A percentile compares a stretch with the other conserved stretches of the same genome.
phyloP scores from a whole-genome alignment of 2,113 vertebrate species.

The Ahaetulla prasina region DNA sequence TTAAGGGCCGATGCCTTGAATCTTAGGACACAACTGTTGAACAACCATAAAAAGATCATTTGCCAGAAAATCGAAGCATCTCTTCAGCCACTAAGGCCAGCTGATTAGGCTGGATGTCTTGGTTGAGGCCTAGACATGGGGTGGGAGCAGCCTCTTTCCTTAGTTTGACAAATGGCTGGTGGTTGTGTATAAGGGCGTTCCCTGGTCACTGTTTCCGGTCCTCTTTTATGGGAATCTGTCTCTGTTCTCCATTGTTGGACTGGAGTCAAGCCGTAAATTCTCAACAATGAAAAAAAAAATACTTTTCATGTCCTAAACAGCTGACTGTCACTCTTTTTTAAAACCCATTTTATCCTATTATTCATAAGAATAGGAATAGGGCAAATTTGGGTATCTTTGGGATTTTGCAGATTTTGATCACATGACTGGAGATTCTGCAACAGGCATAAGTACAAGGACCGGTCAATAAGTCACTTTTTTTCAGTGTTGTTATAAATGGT shows the following conservation, averaged over 20 bases:
- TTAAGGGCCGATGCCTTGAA: not conserved
- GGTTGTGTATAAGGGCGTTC: accelerated
- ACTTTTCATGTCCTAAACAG: not conserved
- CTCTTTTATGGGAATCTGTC: not conserved
- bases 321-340: not conserved
- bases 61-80: not conserved
- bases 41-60: not conserved
- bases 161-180: accelerated
- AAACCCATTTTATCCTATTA: not conserved
- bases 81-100: not conserved
- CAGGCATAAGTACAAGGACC: not conserved
- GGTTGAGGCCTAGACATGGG: not conserved
- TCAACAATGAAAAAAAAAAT: not conserved
- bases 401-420: not conserved
- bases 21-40: not conserved
- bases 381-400: not conserved
- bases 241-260: not conserved
- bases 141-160: not conserved
- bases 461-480: not conserved
- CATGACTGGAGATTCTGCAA: not conserved
- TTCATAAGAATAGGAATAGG: not conserved
- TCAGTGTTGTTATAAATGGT: not conserved
- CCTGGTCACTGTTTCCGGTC: not conserved
- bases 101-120: not conserved
- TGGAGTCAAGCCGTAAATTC: not conserved